Evolutionary conservation across 2,113 vertebrate species (phyloP), one percentile per base, ranked within the genome.

Genomic region (Nycticebus coucang): DNA sequence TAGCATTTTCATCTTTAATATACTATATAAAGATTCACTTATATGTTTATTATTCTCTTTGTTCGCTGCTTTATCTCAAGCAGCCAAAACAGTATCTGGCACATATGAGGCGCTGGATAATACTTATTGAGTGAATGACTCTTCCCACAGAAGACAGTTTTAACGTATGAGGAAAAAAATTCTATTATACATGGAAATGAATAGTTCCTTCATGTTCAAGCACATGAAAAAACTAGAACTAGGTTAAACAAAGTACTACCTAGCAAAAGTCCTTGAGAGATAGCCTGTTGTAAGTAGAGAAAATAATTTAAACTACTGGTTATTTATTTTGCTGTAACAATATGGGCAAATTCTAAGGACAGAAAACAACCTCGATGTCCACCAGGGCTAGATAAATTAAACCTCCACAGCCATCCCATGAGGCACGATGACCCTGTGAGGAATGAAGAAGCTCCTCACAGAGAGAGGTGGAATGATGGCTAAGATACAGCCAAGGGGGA

Each of bases 151-250:
- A 55, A 75, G 53, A 35, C 11, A 15, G 83, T 78, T 78, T 69
- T 68, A 55, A 91, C 41, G 24, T 7, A 24, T 5, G 57, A 86
- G 55, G 74, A 30, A 96, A 96, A 85, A 15, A 59, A 79, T 68
- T 50, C 35, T n/a, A 69, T 35, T 18, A 74, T 9, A 87, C 15
- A 17, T 93, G 77, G 68, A 89, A 88, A 91, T 33, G 45, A 89
- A 74, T 11, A 75, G 30, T 64, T 55, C 60, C 57, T 95, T 86
- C 68, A 87, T 28, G 64, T 83, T 95, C 45, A 57, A 95, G 57
- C 37, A 68, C n/a, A 68, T 8, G 57, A 55, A 94, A n/a, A 87
- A 96, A 87, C 14, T 8, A 81, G 33, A 89, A 84, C 26, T 10
- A 90, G 74, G 53, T 57, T 81, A 94, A 93, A 45, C 18, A 83